A percentile compares a stretch with the other conserved stretches of the same genome.
phyloP scores from a whole-genome alignment of 2,888 invertebrate species.

The Alloscopus bannaensis region DNA sequence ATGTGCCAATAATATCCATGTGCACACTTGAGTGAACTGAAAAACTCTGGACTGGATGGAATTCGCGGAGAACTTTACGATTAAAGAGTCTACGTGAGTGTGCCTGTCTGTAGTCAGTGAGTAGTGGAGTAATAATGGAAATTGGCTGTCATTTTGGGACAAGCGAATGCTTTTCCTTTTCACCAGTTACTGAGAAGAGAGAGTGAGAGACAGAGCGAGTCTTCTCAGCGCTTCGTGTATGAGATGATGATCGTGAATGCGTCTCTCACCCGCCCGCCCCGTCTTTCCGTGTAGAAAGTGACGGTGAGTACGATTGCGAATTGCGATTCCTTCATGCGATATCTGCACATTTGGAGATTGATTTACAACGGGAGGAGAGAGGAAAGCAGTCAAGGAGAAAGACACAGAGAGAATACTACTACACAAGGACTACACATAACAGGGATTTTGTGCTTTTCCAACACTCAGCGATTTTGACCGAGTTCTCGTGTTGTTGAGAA shows the following conservation, averaged over 20 bases:
- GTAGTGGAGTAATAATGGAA: conserved; percentile 58
- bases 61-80: too few species aligned
- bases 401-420: too few species aligned
- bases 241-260: neutral
- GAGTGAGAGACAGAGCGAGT: too few species aligned
- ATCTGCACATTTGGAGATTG: conserved; percentile 50
- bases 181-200: too few species aligned
- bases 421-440: conserved; percentile 6
- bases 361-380: conserved; percentile 37
- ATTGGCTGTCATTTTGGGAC: conserved; percentile 62
- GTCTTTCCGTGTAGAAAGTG: neutral
- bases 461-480: conserved; percentile 60
- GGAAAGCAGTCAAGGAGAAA: conserved; percentile 7
- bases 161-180: conserved; percentile 52
- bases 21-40: too few species aligned
- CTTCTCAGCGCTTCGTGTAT: too few species aligned
- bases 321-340: conserved; percentile 31
- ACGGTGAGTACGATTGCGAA: conserved; percentile 1
- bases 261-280: neutral
- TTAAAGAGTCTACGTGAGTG: too few species aligned
- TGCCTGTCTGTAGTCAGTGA: neutral
- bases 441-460: conserved; percentile 22
- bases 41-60: too few species aligned
- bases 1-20: too few species aligned
- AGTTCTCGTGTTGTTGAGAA: conserved; percentile 54